Conservation (phyloP, 2,797 vertebrate species). For the Girardinus metallicus region DNA sequence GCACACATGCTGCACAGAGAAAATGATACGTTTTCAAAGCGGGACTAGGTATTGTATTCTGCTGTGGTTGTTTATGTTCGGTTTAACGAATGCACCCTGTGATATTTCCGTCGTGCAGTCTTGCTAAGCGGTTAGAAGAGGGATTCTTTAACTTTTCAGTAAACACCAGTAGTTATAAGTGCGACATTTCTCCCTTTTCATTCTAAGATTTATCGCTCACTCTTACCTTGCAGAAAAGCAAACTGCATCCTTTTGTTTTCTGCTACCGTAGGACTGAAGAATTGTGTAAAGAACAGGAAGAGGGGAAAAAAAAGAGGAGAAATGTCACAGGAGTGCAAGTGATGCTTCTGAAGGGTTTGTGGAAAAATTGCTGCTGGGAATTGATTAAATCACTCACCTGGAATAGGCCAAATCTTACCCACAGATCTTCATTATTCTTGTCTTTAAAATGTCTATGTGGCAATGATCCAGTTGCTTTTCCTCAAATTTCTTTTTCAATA, state of each 20-base stretch:
- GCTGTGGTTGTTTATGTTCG: neutral
- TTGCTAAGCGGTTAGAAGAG: neutral
- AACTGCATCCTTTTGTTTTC: neutral
- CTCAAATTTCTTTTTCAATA: neutral
- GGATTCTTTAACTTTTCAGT: neutral
- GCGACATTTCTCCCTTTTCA: neutral
- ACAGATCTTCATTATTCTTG: neutral
- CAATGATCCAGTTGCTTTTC: neutral
- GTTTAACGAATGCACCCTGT: neutral
- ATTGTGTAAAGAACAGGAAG: neutral
- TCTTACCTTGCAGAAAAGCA: neutral
- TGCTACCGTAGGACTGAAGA: neutral
- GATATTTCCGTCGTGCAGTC: neutral
- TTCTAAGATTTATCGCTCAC: neutral
- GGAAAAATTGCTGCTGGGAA: neutral
- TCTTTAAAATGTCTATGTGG: neutral
- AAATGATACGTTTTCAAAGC: neutral
- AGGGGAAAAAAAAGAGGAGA: neutral
- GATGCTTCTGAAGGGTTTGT: neutral
- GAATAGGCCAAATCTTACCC: neutral
- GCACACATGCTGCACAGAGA: neutral
- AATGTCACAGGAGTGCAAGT: neutral
- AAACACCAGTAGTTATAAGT: neutral
- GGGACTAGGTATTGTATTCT: neutral
- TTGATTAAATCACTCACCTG: neutral